Evolutionary conservation across 2,888 invertebrate genomes (phyloP), one percentile per base, ranked within the genome.

Genomic region (Oxytorus armatus): DNA sequence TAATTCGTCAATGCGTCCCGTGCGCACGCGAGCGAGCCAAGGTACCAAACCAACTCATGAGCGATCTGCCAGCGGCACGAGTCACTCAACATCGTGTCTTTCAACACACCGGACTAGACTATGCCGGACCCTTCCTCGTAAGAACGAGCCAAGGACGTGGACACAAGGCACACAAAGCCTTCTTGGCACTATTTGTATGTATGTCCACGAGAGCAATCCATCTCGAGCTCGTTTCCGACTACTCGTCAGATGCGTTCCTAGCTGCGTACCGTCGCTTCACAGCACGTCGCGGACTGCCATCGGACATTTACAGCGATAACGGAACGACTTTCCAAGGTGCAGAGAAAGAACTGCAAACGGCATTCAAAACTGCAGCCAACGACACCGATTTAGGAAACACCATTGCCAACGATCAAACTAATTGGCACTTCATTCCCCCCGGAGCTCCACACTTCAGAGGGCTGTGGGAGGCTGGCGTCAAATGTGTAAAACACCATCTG

Each of bases 251-350:
- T 0, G 69, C 79, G 4, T 89, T 89, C 25, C 7, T 89, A 0
- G 85, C 84, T 0, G 84, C 86, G 0, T 82, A 82, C 25, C 53
- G 70, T 21, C 72, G 87, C 42, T 88, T 88, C 42, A 69, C 81
- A 0, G 69, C 84, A 10, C 69, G 87, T 21, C 68, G 87, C 23
- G 86, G 88, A 0, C 29, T 61, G 0, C 81, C 82, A 7, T 7
- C n/a, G 0, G 65, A 77, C 8, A 51, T 86, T 7, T 78, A 82
- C 51, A 84, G 84, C 51, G 88, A 89, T 59, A 85, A 85, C 47
- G 88, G 87, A 1, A 86, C 85, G 4, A 89, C 83, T 49, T 89
- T 89, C 63, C 68, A 83, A 0, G 86, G 86, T 10, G 88, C 88
- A 10, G 63, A 81, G 16, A 78, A 74, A 3, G 82, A 84, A 51